Conservation (phyloP, 2,888 invertebrate species). For the Drosophila suboccidentalis region DNA sequence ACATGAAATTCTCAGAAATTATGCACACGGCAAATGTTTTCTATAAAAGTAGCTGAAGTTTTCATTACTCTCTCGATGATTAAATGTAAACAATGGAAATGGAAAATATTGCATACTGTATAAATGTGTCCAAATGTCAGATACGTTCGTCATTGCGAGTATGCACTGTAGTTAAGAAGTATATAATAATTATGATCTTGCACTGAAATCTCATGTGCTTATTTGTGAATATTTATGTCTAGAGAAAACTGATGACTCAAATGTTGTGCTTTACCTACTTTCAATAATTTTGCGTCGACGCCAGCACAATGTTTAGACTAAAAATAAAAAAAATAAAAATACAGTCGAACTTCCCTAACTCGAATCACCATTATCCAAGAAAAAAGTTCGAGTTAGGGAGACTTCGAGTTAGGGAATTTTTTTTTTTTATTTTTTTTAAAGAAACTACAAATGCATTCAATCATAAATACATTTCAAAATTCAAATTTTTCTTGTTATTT, state of each 20-base stretch:
- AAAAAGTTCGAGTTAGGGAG: no score
- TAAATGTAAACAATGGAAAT: conserved; percentile 14
- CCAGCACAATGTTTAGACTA: conserved; percentile 36
- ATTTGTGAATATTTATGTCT: conserved; percentile 16
- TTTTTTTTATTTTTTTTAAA: no score
- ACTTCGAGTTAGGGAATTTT: no score
- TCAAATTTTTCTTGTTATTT: no score
- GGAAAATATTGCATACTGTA: not conserved
- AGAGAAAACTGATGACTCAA: conserved; percentile 65
- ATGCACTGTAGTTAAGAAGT: conserved; percentile 7
- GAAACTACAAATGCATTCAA: no score
- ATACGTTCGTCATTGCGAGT: not conserved
- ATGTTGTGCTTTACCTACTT: conserved; percentile 68
- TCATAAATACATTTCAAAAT: no score
- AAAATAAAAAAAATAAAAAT: not conserved
- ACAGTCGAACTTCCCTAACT: no score
- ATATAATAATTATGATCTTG: conserved; percentile 25
- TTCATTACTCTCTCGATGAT: not conserved
- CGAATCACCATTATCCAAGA: no score
- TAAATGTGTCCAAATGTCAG: not conserved
- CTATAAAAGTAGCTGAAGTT: conserved; percentile 6
- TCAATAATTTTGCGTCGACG: conserved; percentile 61
- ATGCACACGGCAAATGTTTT: conserved; percentile 37
- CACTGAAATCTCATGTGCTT: conserved; percentile 19
- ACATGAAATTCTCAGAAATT: conserved; percentile 47